phyloP scores from a whole-genome alignment of 2,888 invertebrate genomes.

The Acrobasis consociella region DNA sequence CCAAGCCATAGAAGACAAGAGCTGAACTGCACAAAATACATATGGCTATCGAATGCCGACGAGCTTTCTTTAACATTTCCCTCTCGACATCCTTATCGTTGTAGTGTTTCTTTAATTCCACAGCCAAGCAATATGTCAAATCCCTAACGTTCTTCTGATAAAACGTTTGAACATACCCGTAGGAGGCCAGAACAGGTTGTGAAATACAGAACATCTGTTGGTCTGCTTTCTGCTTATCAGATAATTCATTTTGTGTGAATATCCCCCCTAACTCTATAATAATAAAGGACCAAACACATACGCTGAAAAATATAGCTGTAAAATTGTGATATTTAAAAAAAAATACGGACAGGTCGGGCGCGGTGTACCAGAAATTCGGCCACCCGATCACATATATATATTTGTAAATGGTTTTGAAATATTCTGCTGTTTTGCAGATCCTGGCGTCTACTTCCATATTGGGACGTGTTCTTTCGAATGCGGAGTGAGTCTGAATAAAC shows the following conservation, averaged over 20 bases:
- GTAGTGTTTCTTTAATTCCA: conserved; percentile 43
- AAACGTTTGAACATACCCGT: conserved; percentile 35
- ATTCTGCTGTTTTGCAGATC: conserved; percentile 1
- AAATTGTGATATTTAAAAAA: conserved; percentile 26
- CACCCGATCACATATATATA: conserved; percentile 31
- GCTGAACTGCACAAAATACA: conserved; percentile 28
- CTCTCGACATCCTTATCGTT: conserved; percentile 51
- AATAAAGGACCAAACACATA: conserved; percentile 31
- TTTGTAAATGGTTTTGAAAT: conserved; percentile 22
- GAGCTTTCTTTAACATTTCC: conserved; percentile 47
- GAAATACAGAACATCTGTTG: conserved; percentile 42
- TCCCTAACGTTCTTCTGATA: conserved; percentile 36
- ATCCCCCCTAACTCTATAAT: conserved; percentile 40
- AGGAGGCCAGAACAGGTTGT: conserved; percentile 42
- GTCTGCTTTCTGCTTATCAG: conserved; percentile 42
- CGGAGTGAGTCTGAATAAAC: not conserved
- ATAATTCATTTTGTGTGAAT: conserved; percentile 44
- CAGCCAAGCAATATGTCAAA: conserved; percentile 40
- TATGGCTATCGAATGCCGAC: conserved; percentile 38
- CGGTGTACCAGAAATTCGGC: conserved; percentile 39
- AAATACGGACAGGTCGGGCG: conserved; percentile 29
- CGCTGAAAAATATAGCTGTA: not conserved
- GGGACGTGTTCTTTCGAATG: not conserved
- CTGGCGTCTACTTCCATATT: not conserved
- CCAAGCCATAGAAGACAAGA: conserved; percentile 39